Percentiles rank a stretch among this genome's conserved stretches.
phyloP scores from a whole-genome alignment of 2,113 vertebrate genomes.

The Athene cunicularia region DNA sequence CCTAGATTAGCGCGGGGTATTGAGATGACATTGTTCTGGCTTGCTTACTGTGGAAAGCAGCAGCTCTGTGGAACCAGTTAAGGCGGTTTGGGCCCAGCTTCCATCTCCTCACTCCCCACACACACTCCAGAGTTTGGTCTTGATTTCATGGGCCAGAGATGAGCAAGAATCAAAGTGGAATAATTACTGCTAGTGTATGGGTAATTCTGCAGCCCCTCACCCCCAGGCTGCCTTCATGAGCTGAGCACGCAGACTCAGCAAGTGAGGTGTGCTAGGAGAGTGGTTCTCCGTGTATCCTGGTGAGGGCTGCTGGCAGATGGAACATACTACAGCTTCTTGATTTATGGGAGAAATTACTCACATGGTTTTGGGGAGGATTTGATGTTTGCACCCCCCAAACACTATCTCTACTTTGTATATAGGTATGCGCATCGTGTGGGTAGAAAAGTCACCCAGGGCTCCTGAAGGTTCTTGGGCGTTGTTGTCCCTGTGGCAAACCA shows the following conservation, averaged over 20 bases:
- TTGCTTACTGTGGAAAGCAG: slow-evolving; percentile 52
- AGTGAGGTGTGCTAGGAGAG: neutral
- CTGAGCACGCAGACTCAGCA: neutral
- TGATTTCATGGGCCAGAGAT: slow-evolving; percentile 50
- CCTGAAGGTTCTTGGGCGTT: neutral
- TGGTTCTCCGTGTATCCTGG: neutral
- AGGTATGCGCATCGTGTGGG: neutral
- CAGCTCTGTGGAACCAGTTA: slow-evolving; percentile 68
- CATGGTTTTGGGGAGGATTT: neutral
- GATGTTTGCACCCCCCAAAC: neutral
- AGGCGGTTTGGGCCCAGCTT: slow-evolving; percentile 51
- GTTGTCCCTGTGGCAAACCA: neutral
- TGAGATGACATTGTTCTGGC: slow-evolving; percentile 73
- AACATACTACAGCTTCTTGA: neutral
- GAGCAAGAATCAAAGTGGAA: slow-evolving; percentile 50
- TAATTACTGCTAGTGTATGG: neutral
- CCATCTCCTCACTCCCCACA: neutral
- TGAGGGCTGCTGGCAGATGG: neutral
- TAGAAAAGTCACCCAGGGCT: neutral
- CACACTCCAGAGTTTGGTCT: slow-evolving; percentile 2
- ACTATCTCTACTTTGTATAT: neutral
- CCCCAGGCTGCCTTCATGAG: neutral
- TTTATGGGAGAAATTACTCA: neutral
- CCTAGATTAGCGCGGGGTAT: slow-evolving; percentile 68
- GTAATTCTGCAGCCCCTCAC: neutral